These are phyloP conservation scores for Pyxicephalus adspersus DNA, from an alignment of 2,113 vertebrate species.

Conservation along the genomic window DNA sequence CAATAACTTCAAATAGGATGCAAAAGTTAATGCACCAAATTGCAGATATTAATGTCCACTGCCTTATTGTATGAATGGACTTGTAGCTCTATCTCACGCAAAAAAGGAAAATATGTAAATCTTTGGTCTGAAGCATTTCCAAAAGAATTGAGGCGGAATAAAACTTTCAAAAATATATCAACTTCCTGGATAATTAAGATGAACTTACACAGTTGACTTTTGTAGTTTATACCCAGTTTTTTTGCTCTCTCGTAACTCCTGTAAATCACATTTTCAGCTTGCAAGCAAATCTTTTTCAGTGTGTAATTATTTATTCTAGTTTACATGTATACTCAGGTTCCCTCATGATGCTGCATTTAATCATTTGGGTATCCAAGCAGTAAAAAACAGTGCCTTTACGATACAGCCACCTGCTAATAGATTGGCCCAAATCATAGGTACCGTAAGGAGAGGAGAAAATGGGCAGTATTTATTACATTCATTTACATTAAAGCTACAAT, in stretches of 20 bases:
- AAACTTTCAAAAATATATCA: neutral
- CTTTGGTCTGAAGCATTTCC: neutral
- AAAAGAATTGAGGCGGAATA: slow-evolving; percentile 6
- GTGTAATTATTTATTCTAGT: slow-evolving; percentile 37
- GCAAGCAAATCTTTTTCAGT: slow-evolving; percentile 40
- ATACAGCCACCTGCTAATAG: slow-evolving; percentile 30
- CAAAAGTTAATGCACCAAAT: too few relatives aligned
- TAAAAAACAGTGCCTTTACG: slow-evolving; percentile 38
- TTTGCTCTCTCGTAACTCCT: slow-evolving; percentile 21
- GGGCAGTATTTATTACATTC: slow-evolving; percentile 44
- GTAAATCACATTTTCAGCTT: slow-evolving; percentile 41
- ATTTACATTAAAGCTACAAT: slow-evolving; percentile 37
- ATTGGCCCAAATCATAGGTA: slow-evolving; percentile 17
- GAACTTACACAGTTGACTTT: slow-evolving; percentile 16
- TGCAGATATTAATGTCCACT: too few relatives aligned
- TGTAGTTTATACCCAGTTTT: slow-evolving; percentile 1
- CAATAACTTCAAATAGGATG: too few relatives aligned
- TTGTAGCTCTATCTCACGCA: too few relatives aligned
- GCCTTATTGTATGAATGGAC: too few relatives aligned
- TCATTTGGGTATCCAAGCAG: slow-evolving; percentile 49
- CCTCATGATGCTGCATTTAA: slow-evolving; percentile 48
- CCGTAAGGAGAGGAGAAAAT: slow-evolving; percentile 19
- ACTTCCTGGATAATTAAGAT: slow-evolving; percentile 3
- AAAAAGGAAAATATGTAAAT: neutral
- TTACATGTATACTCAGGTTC: slow-evolving; percentile 30